Base-by-base conservation (phyloP, 2,113 vertebrate species). In the Hemibagrus wyckioides region DNA sequence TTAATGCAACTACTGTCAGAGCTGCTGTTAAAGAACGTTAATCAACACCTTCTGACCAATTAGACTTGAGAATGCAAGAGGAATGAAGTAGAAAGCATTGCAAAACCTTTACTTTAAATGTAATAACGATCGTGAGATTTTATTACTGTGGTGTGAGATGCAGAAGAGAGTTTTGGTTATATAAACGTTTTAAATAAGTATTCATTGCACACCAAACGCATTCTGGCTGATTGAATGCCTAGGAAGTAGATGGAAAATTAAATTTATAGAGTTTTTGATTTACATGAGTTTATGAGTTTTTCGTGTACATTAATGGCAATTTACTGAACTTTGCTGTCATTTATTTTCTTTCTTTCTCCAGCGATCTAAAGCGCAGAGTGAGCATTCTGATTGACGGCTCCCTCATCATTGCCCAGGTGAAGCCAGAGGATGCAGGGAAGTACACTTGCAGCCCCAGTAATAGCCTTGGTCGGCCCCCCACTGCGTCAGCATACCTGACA, bases 401-500 rank as follows among this genome's bases (percentile, higher is more conserved):
- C 0, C 94, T 99, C 91, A 99, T 99, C 94, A 99, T 99, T 85
- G 97, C 97, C 91, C 96, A 97, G 77, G 97, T 99, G 89, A 98
- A 98, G 89, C 97, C 98, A 0, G 98, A 99, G 91, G 98, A 99
- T 94, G 94, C 97, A 88, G 98, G 98, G 90, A 99, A 96, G 93
- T 99, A 99, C 91, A 99, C 97, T 86, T 99, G 98, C 50, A 96
- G 97, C 89, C 98, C 98, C 28, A 99, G 98, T 94, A 99, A 99
- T 95, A 99, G 98, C 93, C 96, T 99, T 89, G 98, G 98, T 87
- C 96, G 94, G 86, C 97, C 98, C 0, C 98, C 98, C 2, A 98
- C 97, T 0, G 98, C 98, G 94, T 98, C 96, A 2, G 98, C 98
- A 69, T 96, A 97, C 94, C 94, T 99, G 94, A 97, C 95, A 2